Conservation (phyloP, 2,888 invertebrate species). For the Dynastes maya region DNA sequence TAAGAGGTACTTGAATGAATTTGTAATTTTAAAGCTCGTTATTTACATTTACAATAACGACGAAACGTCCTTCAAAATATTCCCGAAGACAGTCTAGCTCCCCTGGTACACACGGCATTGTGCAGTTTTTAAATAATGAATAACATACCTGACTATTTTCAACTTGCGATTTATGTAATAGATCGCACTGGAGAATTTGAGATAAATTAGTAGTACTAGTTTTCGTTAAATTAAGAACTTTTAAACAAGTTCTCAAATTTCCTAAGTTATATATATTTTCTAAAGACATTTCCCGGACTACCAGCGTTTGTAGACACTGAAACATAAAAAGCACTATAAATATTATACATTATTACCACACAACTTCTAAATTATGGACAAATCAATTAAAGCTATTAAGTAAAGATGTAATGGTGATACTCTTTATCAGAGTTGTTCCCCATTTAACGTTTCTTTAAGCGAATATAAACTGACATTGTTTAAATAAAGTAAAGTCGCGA, state of each 20-base stretch:
- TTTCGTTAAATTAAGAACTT: slow-evolving; percentile 77
- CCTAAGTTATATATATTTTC: slow-evolving; percentile 77
- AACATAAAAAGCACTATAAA: slow-evolving; percentile 53
- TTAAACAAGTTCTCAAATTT: slow-evolving; percentile 77
- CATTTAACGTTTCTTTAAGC: no score
- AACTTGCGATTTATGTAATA: slow-evolving; percentile 79
- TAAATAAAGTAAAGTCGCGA: no score
- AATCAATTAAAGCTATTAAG: no score
- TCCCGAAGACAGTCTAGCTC: no score
- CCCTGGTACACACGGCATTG: no score
- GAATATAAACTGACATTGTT: no score
- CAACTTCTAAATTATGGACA: slow-evolving; percentile 28
- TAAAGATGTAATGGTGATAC: no score
- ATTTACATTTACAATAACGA: no score
- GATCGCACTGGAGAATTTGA: slow-evolving; percentile 88
- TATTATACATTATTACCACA: not conserved
- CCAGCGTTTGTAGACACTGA: slow-evolving; percentile 77
- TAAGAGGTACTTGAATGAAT: no score
- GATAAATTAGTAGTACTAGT: slow-evolving; percentile 80
- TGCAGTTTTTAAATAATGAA: not conserved
- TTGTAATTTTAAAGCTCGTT: no score
- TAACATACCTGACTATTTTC: slow-evolving; percentile 66
- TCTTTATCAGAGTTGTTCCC: no score
- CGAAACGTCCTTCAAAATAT: no score
- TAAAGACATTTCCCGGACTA: slow-evolving; percentile 80